Base-by-base conservation (phyloP, 2,113 vertebrate species). In the Oryzias woworae region DNA sequence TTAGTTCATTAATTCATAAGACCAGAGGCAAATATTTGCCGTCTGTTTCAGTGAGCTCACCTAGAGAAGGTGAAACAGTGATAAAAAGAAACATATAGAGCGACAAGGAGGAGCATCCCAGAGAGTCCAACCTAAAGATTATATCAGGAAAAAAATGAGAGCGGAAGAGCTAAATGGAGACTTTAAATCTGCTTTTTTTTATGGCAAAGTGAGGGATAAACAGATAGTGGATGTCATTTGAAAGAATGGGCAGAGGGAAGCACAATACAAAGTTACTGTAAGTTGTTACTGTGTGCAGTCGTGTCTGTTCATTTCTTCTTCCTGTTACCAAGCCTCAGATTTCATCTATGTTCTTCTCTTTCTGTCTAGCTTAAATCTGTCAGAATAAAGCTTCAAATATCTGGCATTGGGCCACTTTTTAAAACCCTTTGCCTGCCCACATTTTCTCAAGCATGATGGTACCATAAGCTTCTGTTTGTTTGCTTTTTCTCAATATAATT, bases 21-120 rank as follows among this genome's bases (percentile, higher is more conserved):
- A 85, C 64, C 64, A n/a, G 78, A 73, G 59, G 64, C 66, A 86
- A 91, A 92, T 89, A 85, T 91, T 89, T 90, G 85, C 76, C 75
- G 51, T 78, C 57, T 57, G 3, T 80, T 75, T 81, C 66, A 58
- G 71, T 45, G 82, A 71, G 75, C 85, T 86, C 75, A 86, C 86
- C 84, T 76, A 75, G 66, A 69, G 63, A 28, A 65, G 58, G 63
- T 44, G 4, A 60, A 41, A 66, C 56, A 57, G 42, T 17, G 20
- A 31, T 65, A 23, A 24, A 26, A n/a, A 62, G 43, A 28, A 36
- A 45, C 65, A 75, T 73, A 66, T 52, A 28, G 57, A 20, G 47
- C 60, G 23, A 61, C 24, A 23, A 53, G 74, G 62, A 77, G 48
- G 56, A 66, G 53, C 47, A 71, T 62, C 53, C 67, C 51, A 23